Evolutionary conservation across 2,797 vertebrate genomes (phyloP).

Genomic region (Sarcophilus harrisii): DNA sequence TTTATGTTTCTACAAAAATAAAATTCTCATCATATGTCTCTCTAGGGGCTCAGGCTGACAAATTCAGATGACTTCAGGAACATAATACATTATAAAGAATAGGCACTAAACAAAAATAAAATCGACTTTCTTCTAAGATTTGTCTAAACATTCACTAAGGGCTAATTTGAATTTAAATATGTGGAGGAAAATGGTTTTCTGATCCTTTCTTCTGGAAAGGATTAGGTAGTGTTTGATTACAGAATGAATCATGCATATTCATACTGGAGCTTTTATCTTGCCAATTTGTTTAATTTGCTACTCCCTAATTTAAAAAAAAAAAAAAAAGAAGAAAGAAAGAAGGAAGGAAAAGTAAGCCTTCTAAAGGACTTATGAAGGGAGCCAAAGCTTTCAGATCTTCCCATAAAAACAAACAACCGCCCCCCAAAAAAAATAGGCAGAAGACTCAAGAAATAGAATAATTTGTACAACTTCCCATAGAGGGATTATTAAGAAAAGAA

Average conservation of each 20-base stretch:
- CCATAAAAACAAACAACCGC: not conserved
- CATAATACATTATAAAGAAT: not conserved
- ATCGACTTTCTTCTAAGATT: constrained; percentile 63
- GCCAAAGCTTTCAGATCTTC: accelerated
- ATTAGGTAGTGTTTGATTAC: not conserved
- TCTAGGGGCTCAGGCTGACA: not conserved
- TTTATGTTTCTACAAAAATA: not conserved
- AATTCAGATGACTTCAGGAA: not conserved
- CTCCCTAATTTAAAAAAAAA: constrained; percentile 43
- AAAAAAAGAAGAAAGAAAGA: too few relatives aligned
- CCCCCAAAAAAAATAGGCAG: not conserved
- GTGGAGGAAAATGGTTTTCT: constrained; percentile 2
- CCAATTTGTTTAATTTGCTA: constrained; percentile 60
- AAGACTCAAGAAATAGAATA: not conserved
- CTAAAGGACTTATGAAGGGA: not conserved
- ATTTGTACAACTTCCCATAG: not conserved
- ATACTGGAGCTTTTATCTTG: constrained; percentile 40
- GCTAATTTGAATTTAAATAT: constrained; percentile 69
- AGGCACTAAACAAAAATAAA: constrained; percentile 24
- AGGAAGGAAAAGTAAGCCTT: not conserved
- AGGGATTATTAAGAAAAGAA: not conserved
- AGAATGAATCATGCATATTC: constrained; percentile 49
- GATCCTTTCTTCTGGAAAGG: constrained; percentile 43
- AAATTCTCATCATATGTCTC: not conserved
- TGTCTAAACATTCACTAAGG: constrained; percentile 66